phyloP scores from a whole-genome alignment of 2,113 vertebrate species.

The Callionymus lyra region DNA sequence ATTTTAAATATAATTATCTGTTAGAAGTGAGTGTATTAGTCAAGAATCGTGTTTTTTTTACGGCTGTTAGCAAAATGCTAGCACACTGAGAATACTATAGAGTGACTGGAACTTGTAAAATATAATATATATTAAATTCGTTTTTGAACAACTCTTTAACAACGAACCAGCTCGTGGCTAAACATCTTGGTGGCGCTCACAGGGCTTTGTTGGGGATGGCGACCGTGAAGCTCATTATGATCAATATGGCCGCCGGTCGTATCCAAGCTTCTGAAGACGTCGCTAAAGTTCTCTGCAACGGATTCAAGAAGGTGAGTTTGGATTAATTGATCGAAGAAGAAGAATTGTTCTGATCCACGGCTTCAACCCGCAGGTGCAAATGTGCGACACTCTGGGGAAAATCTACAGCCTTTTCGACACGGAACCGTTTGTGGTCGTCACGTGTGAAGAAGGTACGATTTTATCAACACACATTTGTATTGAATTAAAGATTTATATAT shows the following conservation, averaged over 20 bases:
- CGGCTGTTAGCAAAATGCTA: too few relatives aligned
- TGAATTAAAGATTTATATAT: too few relatives aligned
- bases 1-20: too few relatives aligned
- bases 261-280: conserved; percentile 82
- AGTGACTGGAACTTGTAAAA: too few relatives aligned
- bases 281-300: conserved; percentile 83
- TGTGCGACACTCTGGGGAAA: conserved; percentile 79
- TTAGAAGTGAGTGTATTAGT: too few relatives aligned
- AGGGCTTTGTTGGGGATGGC: conserved; percentile 90
- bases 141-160: background rate
- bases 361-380: conserved; percentile 65
- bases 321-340: too few relatives aligned
- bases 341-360: background rate
- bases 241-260: conserved; percentile 82
- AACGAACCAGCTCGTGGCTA: background rate
- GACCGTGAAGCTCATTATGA: conserved; percentile 88
- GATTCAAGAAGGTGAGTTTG: conserved; percentile 80
- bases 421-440: conserved; percentile 88
- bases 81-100: too few relatives aligned
- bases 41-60: too few relatives aligned
- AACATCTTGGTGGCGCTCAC: conserved; percentile 5
- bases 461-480: background rate
- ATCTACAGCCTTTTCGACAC: conserved; percentile 85
- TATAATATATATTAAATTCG: too few relatives aligned
- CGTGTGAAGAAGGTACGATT: conserved; percentile 92